Evolutionary conservation across 2,797 vertebrate species (phyloP), one percentile per base, ranked within the genome.

Genomic region (Geotria australis): DNA sequence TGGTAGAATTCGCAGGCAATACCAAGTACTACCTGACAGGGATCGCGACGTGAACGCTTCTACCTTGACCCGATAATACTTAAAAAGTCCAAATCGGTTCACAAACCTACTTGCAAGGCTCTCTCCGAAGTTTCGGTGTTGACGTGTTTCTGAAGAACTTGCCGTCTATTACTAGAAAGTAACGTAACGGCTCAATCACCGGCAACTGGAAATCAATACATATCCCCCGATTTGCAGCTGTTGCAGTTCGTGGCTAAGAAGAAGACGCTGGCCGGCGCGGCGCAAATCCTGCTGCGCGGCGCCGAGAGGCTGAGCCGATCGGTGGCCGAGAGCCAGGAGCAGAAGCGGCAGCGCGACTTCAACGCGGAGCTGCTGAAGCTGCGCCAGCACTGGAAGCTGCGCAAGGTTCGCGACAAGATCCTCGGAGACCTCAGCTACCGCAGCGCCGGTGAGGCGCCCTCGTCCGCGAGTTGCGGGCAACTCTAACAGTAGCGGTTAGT

Each of bases 331-430:
- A 91, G 79, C 70, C 81, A 74, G 66, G 91, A 96, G 67, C 93
- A 94, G 68, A 73, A 84, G 58, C 68, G 88, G 10, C 91, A 95
- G 67, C 71, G 86, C 61, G 91, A 98, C 69, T 98, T 98, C 65
- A 96, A 95, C 65, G 81, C 85, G 0, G 88, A 98, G 60, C 76
- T 98, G 55, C 71, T 98, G 58, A 68, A 85, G 3, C 68, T 96
- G 11, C 77, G 86, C 15, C 89, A 93, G 1, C 91, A 95, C 64
- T 96, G 91, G 91, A 98, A 98, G 60, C 73, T 96, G 10, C 82
- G 88, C 60, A 95, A 95, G 74, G 79, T 95, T 5, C 86, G 91
- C 59, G 88, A 96, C 70, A 98, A 98, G 73, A 95, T 98, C 65
- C 77, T 98, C 47, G 89, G 91, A 2, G 91, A 98, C 64, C 75